Percentiles rank a stretch among this genome's conserved stretches.
These are phyloP conservation scores for Hemibagrus guttatus DNA, from an alignment of 2,797 vertebrate species.

Conservation along the genomic window DNA sequence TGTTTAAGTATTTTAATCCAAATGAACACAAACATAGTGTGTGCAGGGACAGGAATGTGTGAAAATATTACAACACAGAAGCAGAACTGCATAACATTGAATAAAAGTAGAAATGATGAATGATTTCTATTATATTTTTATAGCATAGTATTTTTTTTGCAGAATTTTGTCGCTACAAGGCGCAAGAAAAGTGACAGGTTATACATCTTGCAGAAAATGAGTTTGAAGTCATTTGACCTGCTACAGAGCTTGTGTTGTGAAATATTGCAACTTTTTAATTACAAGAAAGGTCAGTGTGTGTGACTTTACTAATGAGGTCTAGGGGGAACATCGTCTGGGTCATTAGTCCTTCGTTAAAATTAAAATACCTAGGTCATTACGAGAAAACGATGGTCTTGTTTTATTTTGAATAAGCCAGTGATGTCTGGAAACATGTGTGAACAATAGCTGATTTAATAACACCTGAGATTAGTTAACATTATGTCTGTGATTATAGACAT, in stretches of 20 bases:
- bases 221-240: background rate
- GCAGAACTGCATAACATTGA: no score
- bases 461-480: background rate
- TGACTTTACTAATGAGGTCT: background rate
- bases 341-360: constrained; percentile 4
- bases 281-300: background rate
- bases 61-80: background rate
- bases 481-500: background rate
- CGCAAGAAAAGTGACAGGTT: background rate
- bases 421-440: background rate
- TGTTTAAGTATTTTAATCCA: background rate
- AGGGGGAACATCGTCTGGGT: background rate
- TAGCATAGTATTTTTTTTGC: background rate
- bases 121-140: no score
- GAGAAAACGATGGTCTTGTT: background rate
- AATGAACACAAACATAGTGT: background rate
- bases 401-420: background rate
- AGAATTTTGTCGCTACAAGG: no score
- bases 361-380: background rate
- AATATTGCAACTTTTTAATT: background rate
- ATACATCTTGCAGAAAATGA: background rate
- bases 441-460: background rate
- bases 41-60: no score
- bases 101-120: background rate
- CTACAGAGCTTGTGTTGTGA: background rate